Conservation (phyloP, 2,888 invertebrate genomes). For the Oasisia sp. region DNA sequence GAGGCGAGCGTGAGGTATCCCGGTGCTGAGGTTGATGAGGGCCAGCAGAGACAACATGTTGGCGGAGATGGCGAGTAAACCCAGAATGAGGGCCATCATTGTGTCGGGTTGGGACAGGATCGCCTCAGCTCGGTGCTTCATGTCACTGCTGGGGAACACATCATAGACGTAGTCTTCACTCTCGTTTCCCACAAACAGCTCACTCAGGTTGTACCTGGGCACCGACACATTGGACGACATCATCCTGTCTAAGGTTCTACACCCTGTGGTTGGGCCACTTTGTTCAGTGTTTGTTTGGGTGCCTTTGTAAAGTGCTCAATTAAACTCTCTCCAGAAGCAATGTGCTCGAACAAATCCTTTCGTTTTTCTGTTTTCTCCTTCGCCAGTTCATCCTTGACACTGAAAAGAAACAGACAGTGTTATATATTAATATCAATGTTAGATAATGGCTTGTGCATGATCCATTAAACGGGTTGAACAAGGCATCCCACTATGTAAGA, state of each 20-base stretch:
- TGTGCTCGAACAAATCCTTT: not conserved
- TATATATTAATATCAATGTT: not conserved
- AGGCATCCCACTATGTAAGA: not conserved
- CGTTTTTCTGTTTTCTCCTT: not conserved
- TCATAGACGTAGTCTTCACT: not conserved
- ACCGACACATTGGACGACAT: not conserved
- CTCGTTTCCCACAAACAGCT: not conserved
- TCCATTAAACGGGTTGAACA: not conserved
- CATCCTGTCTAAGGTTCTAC: not conserved
- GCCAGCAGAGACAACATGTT: slow-evolving; percentile 52
- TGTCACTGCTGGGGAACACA: not conserved
- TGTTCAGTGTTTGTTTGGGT: not conserved
- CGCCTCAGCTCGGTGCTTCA: not conserved
- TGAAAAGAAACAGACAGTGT: not conserved
- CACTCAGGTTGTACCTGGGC: not conserved
- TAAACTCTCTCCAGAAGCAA: not conserved
- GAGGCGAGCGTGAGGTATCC: slow-evolving; percentile 52
- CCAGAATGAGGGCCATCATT: slow-evolving; percentile 33
- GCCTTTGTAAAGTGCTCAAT: not conserved
- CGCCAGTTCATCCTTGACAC: not conserved
- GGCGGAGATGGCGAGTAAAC: slow-evolving; percentile 46
- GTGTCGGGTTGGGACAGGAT: slow-evolving; percentile 27
- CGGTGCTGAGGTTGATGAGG: slow-evolving; percentile 45
- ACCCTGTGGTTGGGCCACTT: too few species aligned
- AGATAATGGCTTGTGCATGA: not conserved